A percentile compares a stretch with the other conserved stretches of the same genome.
Evolutionary conservation across 64 coral and sea anemone species (phyloP).

Genomic region (Montipora efflorescens): DNA sequence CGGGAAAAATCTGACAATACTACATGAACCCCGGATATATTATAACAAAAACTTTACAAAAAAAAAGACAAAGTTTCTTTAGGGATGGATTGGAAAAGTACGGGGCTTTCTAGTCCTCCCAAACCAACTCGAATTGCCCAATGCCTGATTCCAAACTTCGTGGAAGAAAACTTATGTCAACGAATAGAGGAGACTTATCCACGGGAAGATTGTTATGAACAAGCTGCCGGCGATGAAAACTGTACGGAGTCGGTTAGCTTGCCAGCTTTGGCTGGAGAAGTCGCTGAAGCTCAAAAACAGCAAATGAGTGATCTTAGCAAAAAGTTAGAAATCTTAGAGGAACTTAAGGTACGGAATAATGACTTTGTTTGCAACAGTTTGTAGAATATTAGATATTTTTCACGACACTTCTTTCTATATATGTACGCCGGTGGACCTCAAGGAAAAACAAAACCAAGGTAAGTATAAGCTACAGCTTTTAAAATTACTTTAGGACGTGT

Average conservation of each 20-base stretch:
- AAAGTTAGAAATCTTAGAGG: constrained; percentile 30
- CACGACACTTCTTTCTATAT: not conserved
- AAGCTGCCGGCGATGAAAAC: not conserved
- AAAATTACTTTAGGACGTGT: no score
- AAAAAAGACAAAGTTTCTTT: not conserved
- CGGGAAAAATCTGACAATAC: no score
- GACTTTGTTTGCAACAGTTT: not conserved
- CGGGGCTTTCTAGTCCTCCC: constrained; percentile 56
- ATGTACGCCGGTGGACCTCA: not conserved
- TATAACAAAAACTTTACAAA: not conserved
- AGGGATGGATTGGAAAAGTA: not conserved
- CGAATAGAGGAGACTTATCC: not conserved
- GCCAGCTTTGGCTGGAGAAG: constrained; percentile 75
- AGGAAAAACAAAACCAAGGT: constrained; percentile 20
- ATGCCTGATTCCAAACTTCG: not conserved
- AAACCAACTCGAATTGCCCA: constrained; percentile 67
- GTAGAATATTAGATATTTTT: not conserved
- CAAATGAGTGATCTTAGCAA: constrained; percentile 71
- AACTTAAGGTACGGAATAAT: constrained; percentile 57
- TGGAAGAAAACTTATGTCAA: not conserved
- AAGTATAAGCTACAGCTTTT: not conserved
- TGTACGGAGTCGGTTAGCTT: constrained; percentile 8
- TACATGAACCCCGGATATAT: not conserved
- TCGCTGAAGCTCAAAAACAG: constrained; percentile 78
- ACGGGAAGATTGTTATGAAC: not conserved